Percentiles rank a stretch among this genome's conserved stretches.
These are phyloP conservation scores for Amiota minor DNA, from an alignment of 2,888 invertebrate genomes.

Conservation along the genomic window DNA sequence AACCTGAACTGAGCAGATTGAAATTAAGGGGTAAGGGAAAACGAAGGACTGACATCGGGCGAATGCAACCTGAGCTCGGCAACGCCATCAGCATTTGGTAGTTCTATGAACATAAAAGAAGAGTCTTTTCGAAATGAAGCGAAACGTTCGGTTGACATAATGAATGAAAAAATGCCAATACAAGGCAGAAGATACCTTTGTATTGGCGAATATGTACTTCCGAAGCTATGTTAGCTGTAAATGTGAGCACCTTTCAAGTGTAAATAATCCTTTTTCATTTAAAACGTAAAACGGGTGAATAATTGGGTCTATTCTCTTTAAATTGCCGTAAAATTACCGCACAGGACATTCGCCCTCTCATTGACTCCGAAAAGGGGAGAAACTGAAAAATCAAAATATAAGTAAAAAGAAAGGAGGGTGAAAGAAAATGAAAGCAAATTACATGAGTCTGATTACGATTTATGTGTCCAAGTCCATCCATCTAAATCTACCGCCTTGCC, in stretches of 20 bases:
- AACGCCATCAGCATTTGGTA: constrained; percentile 22
- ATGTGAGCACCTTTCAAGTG: constrained; percentile 50
- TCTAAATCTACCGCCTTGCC: not conserved
- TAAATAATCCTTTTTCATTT: constrained; percentile 64
- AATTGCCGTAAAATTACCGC: constrained; percentile 66
- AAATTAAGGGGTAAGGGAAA: too few relatives aligned
- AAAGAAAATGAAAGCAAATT: too few relatives aligned
- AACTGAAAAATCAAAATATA: too few relatives aligned
- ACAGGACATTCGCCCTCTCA: constrained; percentile 12
- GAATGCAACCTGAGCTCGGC: constrained; percentile 32
- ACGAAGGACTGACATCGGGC: constrained; percentile 6
- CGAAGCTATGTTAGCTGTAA: constrained; percentile 6
- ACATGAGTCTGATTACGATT: not conserved
- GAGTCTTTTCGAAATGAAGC: not conserved
- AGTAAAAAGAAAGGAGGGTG: too few relatives aligned
- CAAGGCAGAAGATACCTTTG: constrained; percentile 34
- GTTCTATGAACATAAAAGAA: not conserved
- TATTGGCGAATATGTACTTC: constrained; percentile 39
- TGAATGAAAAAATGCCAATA: constrained; percentile 62
- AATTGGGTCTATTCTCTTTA: constrained; percentile 63
- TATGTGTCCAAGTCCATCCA: not conserved
- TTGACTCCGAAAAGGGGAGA: too few relatives aligned
- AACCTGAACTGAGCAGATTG: not conserved
- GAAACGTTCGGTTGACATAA: not conserved
- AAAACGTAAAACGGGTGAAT: constrained; percentile 58